phyloP scores from a whole-genome alignment of 2,113 vertebrate genomes.

The Hepsetus odoe region DNA sequence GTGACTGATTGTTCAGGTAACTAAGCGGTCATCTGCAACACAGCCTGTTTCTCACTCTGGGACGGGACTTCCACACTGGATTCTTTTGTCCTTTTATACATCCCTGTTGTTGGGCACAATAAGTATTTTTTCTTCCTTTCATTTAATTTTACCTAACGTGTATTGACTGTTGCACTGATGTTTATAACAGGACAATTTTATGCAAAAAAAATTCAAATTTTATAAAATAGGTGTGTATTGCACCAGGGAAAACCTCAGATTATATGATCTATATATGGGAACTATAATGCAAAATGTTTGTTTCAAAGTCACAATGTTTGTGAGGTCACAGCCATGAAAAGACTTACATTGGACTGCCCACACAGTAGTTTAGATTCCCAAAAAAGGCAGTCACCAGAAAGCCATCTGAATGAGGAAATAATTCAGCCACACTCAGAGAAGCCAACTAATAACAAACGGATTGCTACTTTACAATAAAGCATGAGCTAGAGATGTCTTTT shows the following conservation, averaged over 20 bases:
- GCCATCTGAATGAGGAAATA: conserved; percentile 24
- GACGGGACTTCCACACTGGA: neutral
- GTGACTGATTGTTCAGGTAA: conserved; percentile 47
- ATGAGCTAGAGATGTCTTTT: conserved; percentile 7
- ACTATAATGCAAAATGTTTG: no score
- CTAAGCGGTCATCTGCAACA: conserved; percentile 41
- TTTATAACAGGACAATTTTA: no score
- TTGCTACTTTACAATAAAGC: conserved; percentile 1
- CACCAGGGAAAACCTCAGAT: no score
- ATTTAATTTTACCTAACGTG: no score
- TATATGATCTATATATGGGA: no score
- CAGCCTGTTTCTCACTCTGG: conserved; percentile 25
- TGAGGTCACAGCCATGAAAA: no score
- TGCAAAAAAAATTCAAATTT: no score
- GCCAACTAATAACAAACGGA: neutral
- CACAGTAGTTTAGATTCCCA: conserved; percentile 33
- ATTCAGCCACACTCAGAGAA: conserved; percentile 27
- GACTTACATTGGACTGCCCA: no score
- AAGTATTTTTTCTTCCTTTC: neutral
- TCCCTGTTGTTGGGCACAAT: neutral
- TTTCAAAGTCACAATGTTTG: no score
- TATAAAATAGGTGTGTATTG: no score
- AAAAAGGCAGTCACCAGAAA: neutral
- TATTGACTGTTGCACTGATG: no score
- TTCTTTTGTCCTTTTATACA: neutral